Percentiles rank a stretch among this genome's conserved stretches.
phyloP scores from a whole-genome alignment of 2,797 vertebrate species.

The Chelidonichthys spinosus region DNA sequence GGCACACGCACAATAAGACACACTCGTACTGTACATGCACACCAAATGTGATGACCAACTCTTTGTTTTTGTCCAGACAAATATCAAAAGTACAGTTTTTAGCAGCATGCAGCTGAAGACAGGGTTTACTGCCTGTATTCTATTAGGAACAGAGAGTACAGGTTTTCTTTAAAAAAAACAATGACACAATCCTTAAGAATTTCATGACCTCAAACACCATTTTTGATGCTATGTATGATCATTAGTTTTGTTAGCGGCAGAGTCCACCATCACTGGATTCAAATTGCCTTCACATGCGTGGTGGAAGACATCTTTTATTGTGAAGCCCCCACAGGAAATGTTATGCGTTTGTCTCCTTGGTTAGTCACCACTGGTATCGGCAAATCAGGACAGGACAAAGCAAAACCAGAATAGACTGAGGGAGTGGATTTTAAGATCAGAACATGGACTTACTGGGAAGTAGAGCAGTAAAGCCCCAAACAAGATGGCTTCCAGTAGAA shows the following conservation, averaged over 20 bases:
- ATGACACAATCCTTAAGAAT: background rate
- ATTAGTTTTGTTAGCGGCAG: background rate
- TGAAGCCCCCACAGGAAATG: too few species aligned
- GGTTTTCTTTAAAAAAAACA: background rate
- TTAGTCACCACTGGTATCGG: too few species aligned
- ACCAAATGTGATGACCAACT: constrained; percentile 33
- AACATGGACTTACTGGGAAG: constrained; percentile 90
- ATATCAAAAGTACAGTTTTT: constrained; percentile 13
- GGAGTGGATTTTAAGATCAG: constrained; percentile 9
- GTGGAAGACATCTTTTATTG: too few species aligned
- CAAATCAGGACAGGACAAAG: too few species aligned
- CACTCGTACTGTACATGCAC: constrained; percentile 8
- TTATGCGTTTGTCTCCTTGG: too few species aligned
- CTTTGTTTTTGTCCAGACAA: constrained; percentile 26
- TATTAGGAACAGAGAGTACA: background rate
- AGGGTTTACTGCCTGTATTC: background rate
- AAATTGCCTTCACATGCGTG: too few species aligned
- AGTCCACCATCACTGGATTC: too few species aligned
- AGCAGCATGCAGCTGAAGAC: constrained; percentile 5
- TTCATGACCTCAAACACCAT: background rate
- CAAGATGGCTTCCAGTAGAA: constrained; percentile 94
- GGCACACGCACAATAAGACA: constrained; percentile 16
- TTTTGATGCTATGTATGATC: too few species aligned
- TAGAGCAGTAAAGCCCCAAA: constrained; percentile 94
- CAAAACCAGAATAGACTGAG: background rate